phyloP scores from a whole-genome alignment of 2,797 vertebrate species.

The Gouania willdenowi region DNA sequence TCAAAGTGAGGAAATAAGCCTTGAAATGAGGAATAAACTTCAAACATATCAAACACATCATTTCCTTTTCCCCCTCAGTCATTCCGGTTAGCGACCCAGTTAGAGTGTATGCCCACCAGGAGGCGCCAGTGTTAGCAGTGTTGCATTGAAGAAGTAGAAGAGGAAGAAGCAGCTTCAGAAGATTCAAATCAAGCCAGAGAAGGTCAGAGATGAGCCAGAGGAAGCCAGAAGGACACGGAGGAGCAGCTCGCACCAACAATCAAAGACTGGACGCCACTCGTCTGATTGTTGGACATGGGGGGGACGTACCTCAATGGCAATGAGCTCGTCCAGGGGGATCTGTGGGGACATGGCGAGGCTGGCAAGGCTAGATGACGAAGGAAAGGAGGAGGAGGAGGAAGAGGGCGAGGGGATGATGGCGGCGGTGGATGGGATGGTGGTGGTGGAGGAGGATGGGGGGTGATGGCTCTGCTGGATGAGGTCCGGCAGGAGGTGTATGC shows the following conservation, averaged over 20 bases:
- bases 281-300: slow-evolving; percentile 16
- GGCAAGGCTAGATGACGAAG: slow-evolving; percentile 92
- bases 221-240: slow-evolving; percentile 24
- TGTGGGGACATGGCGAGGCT: slow-evolving; percentile 96
- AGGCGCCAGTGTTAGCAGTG: slow-evolving; percentile 37
- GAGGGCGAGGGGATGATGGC: slow-evolving; percentile 85
- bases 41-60: too few species aligned
- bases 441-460: slow-evolving; percentile 94
- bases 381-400: slow-evolving; percentile 83
- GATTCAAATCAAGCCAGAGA: too few species aligned
- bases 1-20: slow-evolving; percentile 14
- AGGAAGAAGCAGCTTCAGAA: slow-evolving; percentile 13
- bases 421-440: slow-evolving; percentile 90
- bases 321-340: slow-evolving; percentile 68
- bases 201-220: slow-evolving; percentile 30
- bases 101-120: slow-evolving; percentile 43
- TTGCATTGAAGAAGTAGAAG: background rate
- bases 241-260: slow-evolving; percentile 16
- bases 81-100: too few species aligned
- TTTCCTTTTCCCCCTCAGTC: too few species aligned
- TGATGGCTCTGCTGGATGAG: slow-evolving; percentile 99
- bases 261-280: slow-evolving; percentile 20
- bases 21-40: too few species aligned
- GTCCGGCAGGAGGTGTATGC: slow-evolving; percentile 97
- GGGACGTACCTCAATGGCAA: slow-evolving; percentile 74